A percentile compares a stretch with the other conserved stretches of the same genome.
These are phyloP conservation scores for Drepanosiphum platanoidis DNA, from an alignment of 2,888 invertebrate genomes.

Conservation along the genomic window DNA sequence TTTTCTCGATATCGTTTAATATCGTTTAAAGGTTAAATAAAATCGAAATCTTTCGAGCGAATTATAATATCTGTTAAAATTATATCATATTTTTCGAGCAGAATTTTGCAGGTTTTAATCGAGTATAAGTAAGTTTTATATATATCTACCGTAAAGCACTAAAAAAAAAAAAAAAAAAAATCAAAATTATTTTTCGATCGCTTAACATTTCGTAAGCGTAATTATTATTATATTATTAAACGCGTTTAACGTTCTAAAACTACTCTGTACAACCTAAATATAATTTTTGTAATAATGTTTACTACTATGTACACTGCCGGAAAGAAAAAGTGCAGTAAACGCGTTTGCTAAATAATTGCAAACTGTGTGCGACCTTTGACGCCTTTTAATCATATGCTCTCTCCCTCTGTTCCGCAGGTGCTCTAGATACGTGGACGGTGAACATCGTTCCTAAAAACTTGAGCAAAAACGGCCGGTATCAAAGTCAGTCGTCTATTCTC, in stretches of 20 bases:
- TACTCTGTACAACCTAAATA: no score
- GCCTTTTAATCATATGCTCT: conserved; percentile 38
- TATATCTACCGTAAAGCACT: no score
- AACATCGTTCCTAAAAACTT: conserved; percentile 69
- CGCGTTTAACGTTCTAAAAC: no score
- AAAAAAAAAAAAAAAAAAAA: no score
- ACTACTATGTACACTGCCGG: background rate
- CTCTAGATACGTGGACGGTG: conserved; percentile 69
- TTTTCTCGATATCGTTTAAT: no score
- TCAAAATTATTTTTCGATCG: background rate
- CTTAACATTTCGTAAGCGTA: background rate
- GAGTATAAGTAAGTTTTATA: no score
- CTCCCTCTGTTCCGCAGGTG: conserved; percentile 65
- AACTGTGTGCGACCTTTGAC: conserved; percentile 24
- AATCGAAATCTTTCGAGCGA: no score
- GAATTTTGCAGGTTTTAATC: no score
- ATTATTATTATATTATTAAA: background rate
- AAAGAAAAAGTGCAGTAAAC: conserved; percentile 12
- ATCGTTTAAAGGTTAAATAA: background rate
- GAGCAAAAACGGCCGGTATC: conserved; percentile 53
- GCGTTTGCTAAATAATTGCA: conserved; percentile 1
- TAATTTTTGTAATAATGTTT: no score
- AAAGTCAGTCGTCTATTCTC: conserved; percentile 66
- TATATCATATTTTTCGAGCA: no score
- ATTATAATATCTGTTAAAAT: no score